Evolutionary conservation across 2,888 invertebrate genomes (phyloP).

Genomic region (Sarcophaga caerulescens): DNA sequence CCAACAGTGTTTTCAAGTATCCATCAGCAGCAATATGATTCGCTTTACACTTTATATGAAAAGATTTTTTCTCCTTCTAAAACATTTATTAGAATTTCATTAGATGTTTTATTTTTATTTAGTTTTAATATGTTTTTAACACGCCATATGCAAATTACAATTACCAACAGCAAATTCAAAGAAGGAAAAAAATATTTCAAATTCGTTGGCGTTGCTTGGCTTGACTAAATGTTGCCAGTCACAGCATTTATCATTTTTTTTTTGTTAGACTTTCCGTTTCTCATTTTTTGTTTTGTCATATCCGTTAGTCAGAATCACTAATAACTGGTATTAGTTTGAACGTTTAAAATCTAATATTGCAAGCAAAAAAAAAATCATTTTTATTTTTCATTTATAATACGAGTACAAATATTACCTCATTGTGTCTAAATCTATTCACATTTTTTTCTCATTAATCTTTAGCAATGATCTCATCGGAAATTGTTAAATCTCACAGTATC

Average conservation of each 20-base stretch:
- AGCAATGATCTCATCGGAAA: conserved; percentile 65
- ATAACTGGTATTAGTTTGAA: conserved; percentile 10
- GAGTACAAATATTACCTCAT: conserved; percentile 33
- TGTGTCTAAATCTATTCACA: not conserved
- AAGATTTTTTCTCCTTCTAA: no score
- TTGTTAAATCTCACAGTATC: conserved; percentile 36
- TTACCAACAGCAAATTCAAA: not conserved
- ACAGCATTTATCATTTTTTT: not conserved
- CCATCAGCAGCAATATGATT: no score
- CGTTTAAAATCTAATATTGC: not conserved
- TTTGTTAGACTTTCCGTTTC: conserved; percentile 16
- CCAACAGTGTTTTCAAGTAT: no score
- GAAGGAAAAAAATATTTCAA: not conserved
- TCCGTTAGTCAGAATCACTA: not conserved
- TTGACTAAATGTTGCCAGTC: conserved; percentile 1
- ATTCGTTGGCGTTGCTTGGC: conserved; percentile 15
- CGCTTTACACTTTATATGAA: no score
- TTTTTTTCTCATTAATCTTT: not conserved
- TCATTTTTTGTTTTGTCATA: conserved; percentile 27
- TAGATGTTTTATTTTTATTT: conserved; percentile 13
- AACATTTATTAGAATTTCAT: no score
- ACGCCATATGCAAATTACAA: conserved; percentile 61
- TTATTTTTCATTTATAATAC: not conserved
- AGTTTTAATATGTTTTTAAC: conserved; percentile 55
- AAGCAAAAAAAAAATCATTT: not conserved